These are phyloP conservation scores for Drosophila nigrodunni DNA, from an alignment of 1,140 invertebrate genomes.

Conservation along the genomic window DNA sequence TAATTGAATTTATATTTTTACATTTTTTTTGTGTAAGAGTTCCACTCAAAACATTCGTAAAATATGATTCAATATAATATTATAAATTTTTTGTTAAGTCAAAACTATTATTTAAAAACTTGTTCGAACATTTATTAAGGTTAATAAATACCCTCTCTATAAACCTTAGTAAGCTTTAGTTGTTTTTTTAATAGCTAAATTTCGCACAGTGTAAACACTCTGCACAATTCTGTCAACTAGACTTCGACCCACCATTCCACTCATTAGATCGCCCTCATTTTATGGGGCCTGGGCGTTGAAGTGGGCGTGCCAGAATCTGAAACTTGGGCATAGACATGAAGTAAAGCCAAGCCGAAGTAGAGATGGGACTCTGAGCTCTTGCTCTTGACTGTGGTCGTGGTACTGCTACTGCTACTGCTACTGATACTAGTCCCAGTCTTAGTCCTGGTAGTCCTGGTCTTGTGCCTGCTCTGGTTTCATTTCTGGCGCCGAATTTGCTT, in stretches of 20 bases:
- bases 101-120: too few species aligned
- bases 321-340: conserved; percentile 20
- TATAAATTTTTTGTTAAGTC: too few species aligned
- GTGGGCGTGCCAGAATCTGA: conserved; percentile 45
- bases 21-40: too few species aligned
- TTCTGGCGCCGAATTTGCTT: not conserved
- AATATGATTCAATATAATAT: too few species aligned
- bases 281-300: conserved; percentile 46
- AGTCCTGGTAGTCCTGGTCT: not conserved
- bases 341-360: not conserved
- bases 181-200: too few species aligned
- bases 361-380: not conserved
- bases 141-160: too few species aligned
- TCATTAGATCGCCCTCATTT: conserved; percentile 54
- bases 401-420: not conserved
- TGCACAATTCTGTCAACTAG: conserved; percentile 16
- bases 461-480: not conserved
- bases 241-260: conserved; percentile 8
- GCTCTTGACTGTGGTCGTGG: conserved; percentile 4
- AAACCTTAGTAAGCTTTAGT: too few species aligned
- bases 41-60: too few species aligned
- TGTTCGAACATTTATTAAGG: too few species aligned
- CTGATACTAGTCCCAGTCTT: not conserved
- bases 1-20: too few species aligned
- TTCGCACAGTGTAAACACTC: too few species aligned